These are phyloP conservation scores for Drosophila micromelanica DNA, from an alignment of 1,140 invertebrate species.

Conservation along the genomic window DNA sequence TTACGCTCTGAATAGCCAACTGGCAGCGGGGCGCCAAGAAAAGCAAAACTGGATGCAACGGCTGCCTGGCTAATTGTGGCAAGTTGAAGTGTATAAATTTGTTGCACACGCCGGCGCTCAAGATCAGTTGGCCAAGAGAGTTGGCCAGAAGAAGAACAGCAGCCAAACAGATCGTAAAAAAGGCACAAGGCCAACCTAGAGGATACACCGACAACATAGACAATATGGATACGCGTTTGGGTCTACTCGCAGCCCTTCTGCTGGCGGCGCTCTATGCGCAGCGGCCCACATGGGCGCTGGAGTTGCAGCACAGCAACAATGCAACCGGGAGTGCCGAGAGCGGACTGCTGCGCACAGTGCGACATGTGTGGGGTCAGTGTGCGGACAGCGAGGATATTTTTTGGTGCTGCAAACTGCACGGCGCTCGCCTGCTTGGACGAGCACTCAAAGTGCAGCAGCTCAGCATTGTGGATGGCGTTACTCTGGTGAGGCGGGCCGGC, in stretches of 20 bases:
- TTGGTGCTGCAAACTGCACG: constrained; percentile 89
- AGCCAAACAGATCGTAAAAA: constrained; percentile 9
- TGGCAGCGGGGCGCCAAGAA: constrained; percentile 29
- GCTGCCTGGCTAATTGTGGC: constrained; percentile 80
- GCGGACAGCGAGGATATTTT: constrained; percentile 86
- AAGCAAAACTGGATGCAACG: constrained; percentile 72
- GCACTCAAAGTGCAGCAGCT: constrained; percentile 87
- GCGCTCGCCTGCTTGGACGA: constrained; percentile 87
- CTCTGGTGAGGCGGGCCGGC: constrained; percentile 84
- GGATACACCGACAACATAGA: constrained; percentile 32
- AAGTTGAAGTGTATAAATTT: constrained; percentile 84
- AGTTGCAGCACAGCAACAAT: constrained; percentile 15
- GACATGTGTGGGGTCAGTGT: constrained; percentile 87
- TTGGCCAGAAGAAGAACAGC: constrained; percentile 51
- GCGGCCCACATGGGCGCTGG: constrained; percentile 36
- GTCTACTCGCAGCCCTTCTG: constrained; percentile 61
- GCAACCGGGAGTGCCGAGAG: constrained; percentile 41
- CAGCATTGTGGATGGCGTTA: constrained; percentile 87
- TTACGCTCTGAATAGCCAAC: constrained; percentile 81
- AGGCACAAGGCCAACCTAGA: background rate
- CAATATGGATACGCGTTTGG: constrained; percentile 68
- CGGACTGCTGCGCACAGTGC: constrained; percentile 76
- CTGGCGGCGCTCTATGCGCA: constrained; percentile 41
- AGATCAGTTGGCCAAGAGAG: constrained; percentile 80
- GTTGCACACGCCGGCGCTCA: constrained; percentile 63